Base-by-base conservation (phyloP, 2,888 invertebrate species). In the Andrena camellia region DNA sequence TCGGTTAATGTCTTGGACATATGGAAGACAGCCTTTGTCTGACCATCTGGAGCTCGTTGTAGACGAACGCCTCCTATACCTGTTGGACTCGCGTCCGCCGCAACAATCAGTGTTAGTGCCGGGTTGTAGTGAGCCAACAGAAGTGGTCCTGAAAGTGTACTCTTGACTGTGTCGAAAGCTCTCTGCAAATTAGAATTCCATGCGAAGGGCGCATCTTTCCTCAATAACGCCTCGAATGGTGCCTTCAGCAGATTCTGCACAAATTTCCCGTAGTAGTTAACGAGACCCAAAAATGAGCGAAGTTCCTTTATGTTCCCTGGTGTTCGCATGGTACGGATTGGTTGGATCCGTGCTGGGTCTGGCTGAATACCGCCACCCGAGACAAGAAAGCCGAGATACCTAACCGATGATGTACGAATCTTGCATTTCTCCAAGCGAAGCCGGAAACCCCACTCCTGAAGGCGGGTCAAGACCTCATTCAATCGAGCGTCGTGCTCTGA, bases 41-140 rank as follows among this genome's bases (percentile, higher is more conserved):
- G 50, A 50, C n/a, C 50, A 50, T 50, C 50, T n/a, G 50, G 50
- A n/a, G 50, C n/a, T n/a, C 50, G 50, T 50, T 50, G 50, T 13
- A 50, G 50, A 0, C n/a, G n/a, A 1, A n/a, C 50, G 5, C n/a
- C 50, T 50, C n/a, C 50, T 50, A 50, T 50, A 5, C 50, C n/a
- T n/a, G n/a, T 50, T 50, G 50, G 50, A n/a, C n/a, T 50, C 13
- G 50, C 50, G 0, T 50, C 50, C 6, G 50, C 50, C 4, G n/a
- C 50, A 50, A n/a, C n/a, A 50, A 50, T 50, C 50, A 50, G 50
- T 50, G 17, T 50, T 0, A 50, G 6, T n/a, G 13, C n/a, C 0
- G 50, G n/a, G n/a, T 50, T 50, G 50, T 50, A 50, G 50, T 50
- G 50, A 0, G 50, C 50, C n/a, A 50, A 50, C 17, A 50, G n/a